Conservation (phyloP, 2,113 vertebrate genomes). For the Callithrix jacchus region DNA sequence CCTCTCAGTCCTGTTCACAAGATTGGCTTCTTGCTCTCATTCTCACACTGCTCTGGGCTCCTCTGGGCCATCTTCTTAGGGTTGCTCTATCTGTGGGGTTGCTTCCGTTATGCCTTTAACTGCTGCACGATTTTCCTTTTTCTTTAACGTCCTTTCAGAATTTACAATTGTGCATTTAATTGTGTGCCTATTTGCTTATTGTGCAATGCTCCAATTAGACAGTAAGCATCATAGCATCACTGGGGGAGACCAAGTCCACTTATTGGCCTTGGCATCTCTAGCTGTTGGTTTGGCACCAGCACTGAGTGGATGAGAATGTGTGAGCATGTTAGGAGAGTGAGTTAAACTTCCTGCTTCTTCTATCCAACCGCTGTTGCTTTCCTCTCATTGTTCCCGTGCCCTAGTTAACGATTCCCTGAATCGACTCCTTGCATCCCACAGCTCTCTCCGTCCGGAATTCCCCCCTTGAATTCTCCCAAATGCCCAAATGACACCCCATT, state of each 20-base stretch:
- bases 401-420: no score
- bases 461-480: no score
- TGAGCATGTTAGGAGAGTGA: neutral
- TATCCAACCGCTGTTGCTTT: no score
- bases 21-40: neutral
- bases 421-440: fast-evolving
- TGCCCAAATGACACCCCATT: neutral
- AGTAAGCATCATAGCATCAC: neutral
- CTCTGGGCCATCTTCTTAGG: neutral
- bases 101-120: neutral
- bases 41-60: neutral
- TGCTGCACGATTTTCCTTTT: no score
- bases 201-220: neutral
- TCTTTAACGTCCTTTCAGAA: neutral
- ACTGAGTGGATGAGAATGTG: neutral
- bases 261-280: no score
- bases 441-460: neutral
- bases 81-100: neutral
- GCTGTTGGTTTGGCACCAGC: neutral
- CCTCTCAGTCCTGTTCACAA: neutral
- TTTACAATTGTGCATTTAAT: neutral
- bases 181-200: neutral
- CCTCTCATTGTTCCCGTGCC: neutral
- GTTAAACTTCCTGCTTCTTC: neutral
- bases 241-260: no score